phyloP scores from a whole-genome alignment of 2,888 invertebrate species.

The Drosophila planitibia region DNA sequence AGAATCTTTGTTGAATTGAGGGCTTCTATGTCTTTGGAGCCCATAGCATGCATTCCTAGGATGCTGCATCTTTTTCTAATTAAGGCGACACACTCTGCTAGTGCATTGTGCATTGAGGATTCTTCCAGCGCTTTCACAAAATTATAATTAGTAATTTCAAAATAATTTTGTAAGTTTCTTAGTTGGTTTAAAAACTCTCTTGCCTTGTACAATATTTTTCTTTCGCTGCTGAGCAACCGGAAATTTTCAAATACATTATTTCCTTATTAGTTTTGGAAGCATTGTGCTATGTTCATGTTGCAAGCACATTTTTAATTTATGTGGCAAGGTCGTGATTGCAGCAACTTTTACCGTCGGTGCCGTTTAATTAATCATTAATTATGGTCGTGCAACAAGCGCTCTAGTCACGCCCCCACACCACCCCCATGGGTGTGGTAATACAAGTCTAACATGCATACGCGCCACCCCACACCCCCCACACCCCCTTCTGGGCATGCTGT shows the following conservation, averaged over 20 bases:
- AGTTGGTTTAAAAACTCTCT: not conserved
- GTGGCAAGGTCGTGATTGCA: constrained; percentile 43
- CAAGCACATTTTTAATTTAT: constrained; percentile 42
- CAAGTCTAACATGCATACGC: not conserved
- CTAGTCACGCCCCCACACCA: constrained; percentile 32
- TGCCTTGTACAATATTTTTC: too few relatives aligned
- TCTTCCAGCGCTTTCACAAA: too few relatives aligned
- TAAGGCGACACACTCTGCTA: too few relatives aligned
- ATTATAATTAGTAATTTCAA: not conserved
- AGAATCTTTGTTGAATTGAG: too few relatives aligned
- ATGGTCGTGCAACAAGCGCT: constrained; percentile 62
- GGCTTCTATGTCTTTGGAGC: too few relatives aligned
- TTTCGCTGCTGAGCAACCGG: too few relatives aligned
- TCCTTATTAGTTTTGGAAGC: not conserved
- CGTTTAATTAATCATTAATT: constrained; percentile 78
- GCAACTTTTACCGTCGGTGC: constrained; percentile 28
- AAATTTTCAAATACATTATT: not conserved
- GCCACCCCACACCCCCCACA: not conserved
- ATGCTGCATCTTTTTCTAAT: too few relatives aligned
- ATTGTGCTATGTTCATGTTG: not conserved
- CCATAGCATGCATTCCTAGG: too few relatives aligned
- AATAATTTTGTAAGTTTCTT: not conserved
- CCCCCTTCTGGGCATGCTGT: constrained; percentile 52
- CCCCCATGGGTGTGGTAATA: constrained; percentile 1
- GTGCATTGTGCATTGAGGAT: too few relatives aligned